Conservation (phyloP, 2,888 invertebrate species). For the Drosophila prolongata region DNA sequence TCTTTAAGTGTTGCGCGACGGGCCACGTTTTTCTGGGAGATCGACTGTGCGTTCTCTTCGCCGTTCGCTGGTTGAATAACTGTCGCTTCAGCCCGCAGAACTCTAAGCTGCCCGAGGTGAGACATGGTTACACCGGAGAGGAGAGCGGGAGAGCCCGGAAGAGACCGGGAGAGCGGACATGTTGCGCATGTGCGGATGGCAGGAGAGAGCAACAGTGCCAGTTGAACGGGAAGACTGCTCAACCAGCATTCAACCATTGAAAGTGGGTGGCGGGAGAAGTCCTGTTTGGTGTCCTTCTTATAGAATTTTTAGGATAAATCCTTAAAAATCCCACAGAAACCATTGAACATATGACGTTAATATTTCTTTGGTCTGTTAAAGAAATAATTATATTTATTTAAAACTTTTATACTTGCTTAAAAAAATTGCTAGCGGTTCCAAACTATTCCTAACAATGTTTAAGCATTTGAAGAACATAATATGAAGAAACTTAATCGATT, state of each 20-base stretch:
- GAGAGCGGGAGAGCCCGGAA: not conserved
- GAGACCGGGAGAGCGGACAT: conserved; percentile 16
- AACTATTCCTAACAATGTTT: no score
- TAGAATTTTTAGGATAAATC: no score
- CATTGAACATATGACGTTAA: no score
- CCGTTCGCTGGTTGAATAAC: conserved; percentile 14
- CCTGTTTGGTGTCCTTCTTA: not conserved
- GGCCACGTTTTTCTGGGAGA: conserved; percentile 4
- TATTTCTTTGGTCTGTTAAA: no score
- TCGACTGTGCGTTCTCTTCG: conserved; percentile 27
- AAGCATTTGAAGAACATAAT: no score
- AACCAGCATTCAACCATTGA: conserved; percentile 1
- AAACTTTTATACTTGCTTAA: no score
- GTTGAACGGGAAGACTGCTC: conserved; percentile 12
- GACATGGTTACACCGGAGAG: conserved; percentile 8
- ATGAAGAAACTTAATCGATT: not conserved
- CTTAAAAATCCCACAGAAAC: no score
- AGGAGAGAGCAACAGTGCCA: conserved; percentile 13
- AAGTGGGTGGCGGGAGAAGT: conserved; percentile 14
- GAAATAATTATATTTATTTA: no score
- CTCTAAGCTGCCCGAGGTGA: conserved; percentile 16
- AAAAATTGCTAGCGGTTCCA: no score
- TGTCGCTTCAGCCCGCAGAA: not conserved
- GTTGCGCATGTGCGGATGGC: conserved; percentile 28
- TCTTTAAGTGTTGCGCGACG: not conserved